Evolutionary conservation across 2,797 vertebrate species (phyloP).

Genomic region (Darevskia mixta): DNA sequence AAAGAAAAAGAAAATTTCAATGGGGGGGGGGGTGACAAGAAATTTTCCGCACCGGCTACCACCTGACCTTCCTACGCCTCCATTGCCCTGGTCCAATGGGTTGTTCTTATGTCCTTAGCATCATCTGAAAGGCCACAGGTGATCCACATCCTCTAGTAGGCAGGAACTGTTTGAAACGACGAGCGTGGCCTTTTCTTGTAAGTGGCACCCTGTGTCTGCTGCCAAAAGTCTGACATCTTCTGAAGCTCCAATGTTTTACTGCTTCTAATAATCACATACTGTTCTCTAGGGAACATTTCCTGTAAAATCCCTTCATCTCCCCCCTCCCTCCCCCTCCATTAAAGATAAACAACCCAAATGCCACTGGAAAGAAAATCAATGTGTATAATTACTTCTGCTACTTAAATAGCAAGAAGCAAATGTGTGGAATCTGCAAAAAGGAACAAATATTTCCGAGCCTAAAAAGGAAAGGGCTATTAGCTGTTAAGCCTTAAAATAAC

Average conservation of each 20-base stretch:
- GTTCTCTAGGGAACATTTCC: slow-evolving; percentile 30
- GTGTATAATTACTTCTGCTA: slow-evolving; percentile 18
- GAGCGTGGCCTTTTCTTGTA: not conserved
- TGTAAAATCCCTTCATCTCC: slow-evolving; percentile 25
- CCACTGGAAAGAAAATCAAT: slow-evolving; percentile 22
- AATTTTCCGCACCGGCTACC: too few species aligned
- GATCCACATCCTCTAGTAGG: not conserved
- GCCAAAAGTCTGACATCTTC: slow-evolving; percentile 2
- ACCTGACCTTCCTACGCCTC: too few species aligned
- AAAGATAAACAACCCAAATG: slow-evolving; percentile 42
- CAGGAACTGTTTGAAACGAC: not conserved
- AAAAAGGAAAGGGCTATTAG: not conserved
- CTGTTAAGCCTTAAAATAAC: slow-evolving; percentile 15
- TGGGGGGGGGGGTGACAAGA: too few species aligned
- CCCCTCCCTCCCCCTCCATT: not conserved
- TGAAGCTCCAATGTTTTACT: slow-evolving; percentile 15
- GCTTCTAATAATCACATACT: slow-evolving; percentile 35
- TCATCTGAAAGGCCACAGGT: not conserved
- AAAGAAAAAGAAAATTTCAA: too few species aligned
- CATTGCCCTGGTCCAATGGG: too few species aligned
- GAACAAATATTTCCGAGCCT: slow-evolving; percentile 20
- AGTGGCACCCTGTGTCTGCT: not conserved
- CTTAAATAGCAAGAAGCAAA: slow-evolving; percentile 8
- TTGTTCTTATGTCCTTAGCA: too few species aligned
- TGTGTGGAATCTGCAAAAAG: not conserved